Evolutionary conservation across 2,797 vertebrate species (phyloP), one percentile per base, ranked within the genome.

Genomic region (Thunnus albacares): DNA sequence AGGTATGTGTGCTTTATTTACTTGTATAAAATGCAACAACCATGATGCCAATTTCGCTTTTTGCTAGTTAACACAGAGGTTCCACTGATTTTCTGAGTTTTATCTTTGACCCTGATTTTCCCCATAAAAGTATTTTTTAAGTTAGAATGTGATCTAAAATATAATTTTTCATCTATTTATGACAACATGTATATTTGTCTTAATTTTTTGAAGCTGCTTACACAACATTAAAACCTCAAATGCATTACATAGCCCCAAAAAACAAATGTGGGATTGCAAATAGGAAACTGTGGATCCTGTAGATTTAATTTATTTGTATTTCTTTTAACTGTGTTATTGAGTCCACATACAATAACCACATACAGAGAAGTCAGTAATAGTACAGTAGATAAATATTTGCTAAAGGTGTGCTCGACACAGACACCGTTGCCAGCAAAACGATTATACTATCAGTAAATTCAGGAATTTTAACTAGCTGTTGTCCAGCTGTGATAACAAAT

Each of bases 401-500:
- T 47, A 47, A 41, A 66, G 49, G 65, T 75, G 14, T 63, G 15
- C 56, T 64, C 79, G 75, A 84, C 69, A 69, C 64, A 75, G 24
- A 82, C 59, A 60, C 41, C 7, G 30, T 82, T 86, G 67, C 75
- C 68, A 75, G 55, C 35, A 61, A 58, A 81, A 73, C 5, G 10
- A 87, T 90, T 85, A 75, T 56, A 73, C 62, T 61, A 88, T 82
- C 62, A 81, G 79, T 78, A 85, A 85, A 92, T 89, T 87, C 77
- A 79, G 72, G 84, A 87, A 90, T 77, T 93, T 92, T 83, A 81
- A 85, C 84, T 88, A 90, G 88, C 92, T 87, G 90, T 94, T 93
- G 84, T 91, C 95, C 94, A 90, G 89, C 83, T 90, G 87, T 90
- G 90, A 93, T 87, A 85, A 89, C 82, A 85, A 92, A 96, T 94